Percentiles rank a stretch among this genome's conserved stretches.
Conservation (phyloP, 2,113 vertebrate genomes). For the Hydrolagus affinis region DNA sequence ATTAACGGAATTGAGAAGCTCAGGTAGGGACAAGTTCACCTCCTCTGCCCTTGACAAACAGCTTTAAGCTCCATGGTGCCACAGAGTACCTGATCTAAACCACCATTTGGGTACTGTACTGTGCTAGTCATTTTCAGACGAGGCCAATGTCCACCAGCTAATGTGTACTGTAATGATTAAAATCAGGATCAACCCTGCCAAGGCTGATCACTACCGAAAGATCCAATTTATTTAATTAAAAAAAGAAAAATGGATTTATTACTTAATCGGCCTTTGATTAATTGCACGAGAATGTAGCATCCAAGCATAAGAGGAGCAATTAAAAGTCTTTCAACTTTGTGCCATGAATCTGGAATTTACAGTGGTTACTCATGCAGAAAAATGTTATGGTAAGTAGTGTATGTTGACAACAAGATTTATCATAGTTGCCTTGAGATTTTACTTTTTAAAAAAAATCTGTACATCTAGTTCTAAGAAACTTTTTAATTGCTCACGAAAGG, state of each 20-base stretch:
- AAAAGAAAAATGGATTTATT: neutral
- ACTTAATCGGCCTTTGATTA: slow-evolving; percentile 4
- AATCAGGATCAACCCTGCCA: neutral
- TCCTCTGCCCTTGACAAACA: no score
- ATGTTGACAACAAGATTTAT: neutral
- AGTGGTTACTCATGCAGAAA: neutral
- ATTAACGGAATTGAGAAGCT: no score
- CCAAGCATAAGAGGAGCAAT: neutral
- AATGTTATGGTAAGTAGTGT: slow-evolving; percentile 3
- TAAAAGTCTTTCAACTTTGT: neutral
- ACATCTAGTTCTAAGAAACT: neutral
- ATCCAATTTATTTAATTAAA: slow-evolving; percentile 4
- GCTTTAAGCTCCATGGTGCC: no score
- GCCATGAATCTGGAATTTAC: neutral
- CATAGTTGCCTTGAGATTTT: neutral
- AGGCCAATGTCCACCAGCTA: neutral
- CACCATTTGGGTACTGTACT: no score
- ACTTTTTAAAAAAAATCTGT: neutral
- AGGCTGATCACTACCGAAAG: neutral
- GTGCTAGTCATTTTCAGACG: neutral
- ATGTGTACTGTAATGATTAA: neutral
- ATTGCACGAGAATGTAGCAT: slow-evolving; percentile 5
- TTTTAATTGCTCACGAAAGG: neutral
- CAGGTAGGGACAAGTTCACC: no score
- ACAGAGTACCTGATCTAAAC: no score